Conservation (phyloP, 2,113 vertebrate species). For the Nothocercus julius region DNA sequence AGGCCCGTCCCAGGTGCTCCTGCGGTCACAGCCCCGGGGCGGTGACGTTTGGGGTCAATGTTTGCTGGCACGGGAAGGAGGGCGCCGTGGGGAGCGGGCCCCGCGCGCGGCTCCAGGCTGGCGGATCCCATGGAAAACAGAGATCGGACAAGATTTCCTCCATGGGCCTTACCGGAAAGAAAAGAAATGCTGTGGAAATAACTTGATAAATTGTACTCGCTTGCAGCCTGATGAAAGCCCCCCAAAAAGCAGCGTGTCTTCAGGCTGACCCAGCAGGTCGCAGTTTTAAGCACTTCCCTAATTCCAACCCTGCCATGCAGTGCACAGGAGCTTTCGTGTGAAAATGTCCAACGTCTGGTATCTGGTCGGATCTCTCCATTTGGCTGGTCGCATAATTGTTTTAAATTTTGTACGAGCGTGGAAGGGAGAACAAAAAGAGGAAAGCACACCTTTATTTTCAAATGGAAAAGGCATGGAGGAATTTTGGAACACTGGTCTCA, state of each 20-base stretch:
- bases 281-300: not conserved
- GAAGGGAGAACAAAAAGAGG: not conserved
- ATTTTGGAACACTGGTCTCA: not conserved
- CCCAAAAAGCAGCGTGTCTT: not conserved
- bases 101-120: too few relatives aligned
- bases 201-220: not conserved
- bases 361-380: not conserved
- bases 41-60: not conserved
- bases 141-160: not conserved
- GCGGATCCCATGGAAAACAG: too few relatives aligned
- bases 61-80: not conserved
- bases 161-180: not conserved
- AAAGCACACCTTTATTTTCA: not conserved
- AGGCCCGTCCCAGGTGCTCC: not conserved
- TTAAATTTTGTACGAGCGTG: not conserved
- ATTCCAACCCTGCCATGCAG: not conserved
- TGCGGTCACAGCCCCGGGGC: not conserved
- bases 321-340: not conserved
- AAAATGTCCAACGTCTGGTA: not conserved
- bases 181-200: not conserved
- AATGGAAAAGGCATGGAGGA: not conserved
- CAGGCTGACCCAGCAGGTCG: not conserved
- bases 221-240: conserved; percentile 3
- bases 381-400: not conserved
- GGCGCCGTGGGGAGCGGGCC: too few relatives aligned